Evolutionary conservation across 2,113 vertebrate species (phyloP), one percentile per base, ranked within the genome.

Genomic region (Nothobranchius furzeri): DNA sequence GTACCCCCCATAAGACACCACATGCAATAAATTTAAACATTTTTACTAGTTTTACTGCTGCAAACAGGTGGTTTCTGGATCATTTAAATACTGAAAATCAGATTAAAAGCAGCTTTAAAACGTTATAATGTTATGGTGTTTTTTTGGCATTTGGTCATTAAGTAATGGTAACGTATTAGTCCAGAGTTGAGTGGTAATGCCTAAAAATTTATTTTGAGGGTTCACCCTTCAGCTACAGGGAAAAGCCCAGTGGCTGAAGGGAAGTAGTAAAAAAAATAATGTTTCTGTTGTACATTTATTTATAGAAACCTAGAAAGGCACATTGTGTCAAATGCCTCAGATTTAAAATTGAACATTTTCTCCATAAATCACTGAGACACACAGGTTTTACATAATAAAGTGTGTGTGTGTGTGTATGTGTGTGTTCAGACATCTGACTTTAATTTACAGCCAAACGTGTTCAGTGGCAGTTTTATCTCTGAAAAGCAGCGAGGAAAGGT

Each of bases 391-490:
- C 47, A 47, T 17, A 9, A 9, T 20, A 2, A 14, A 35, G 47
- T 15, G 46, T 49, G 30, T 37, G 7, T 48, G 60, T 12, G 14
- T 12, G 43, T 37, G 7, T 48, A 46, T 12, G 14, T 12, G 43
- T 12, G 43, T 45, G 43, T 58, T 40, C 10, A 35, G 46, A 43
- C 53, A 53, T 72, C 60, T 67, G 12, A 71, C 70, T 63, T 43
- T 64, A 68, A 71, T 86, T 76, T 72, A 59, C 13, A 12, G 6
- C 46, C 46, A 47, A 61, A 51, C 60, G 47, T 5, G 1, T 35
- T 59, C 65, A 54, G 75, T 57, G 75, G 67, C 63, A 73, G 49
- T 52, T 80, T 30, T 62, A 70, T 64, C 35, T 25, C 52, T 9
- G 25, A 35, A 9, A 48, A 61, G 15, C 67, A 70, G 64, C 5